Base-by-base conservation (phyloP, 2,888 invertebrate genomes). In the Vannuccia rotundouncinata region DNA sequence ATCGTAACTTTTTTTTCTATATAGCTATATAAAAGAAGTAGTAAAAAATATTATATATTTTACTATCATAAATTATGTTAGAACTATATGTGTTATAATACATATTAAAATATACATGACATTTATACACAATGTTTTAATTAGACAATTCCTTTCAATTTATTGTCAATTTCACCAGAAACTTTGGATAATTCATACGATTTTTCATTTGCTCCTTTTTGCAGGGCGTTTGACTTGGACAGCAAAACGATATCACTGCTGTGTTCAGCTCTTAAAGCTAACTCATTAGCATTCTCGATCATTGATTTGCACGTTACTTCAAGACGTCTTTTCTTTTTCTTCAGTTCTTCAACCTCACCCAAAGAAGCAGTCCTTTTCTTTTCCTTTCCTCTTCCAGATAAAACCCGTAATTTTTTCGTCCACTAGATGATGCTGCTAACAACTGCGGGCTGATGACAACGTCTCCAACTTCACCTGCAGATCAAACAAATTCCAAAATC, bases 281-380 rank as follows among this genome's bases (percentile, higher is more conserved):
- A 66, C 66, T 66, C 66, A 27, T 66, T 66, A 22, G 66, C 66
- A 66, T 66, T 66, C 66, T 66, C 25, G 66, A 66, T 13, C 66
- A 66, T 66, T 17, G 66, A 17, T 66, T 66, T 66, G 22, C 66
- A 27, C 13, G 66, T 66, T 66, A 22, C 66, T 66, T 66, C 66
- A 66, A 66, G 66, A 22, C 66, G 66, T 66, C 66, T 66, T 66
- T 66, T 13, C 66, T 66, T 66, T 66, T 66, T 66, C n/a, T 45
- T 66, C 22, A 66, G 66, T 66, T 66, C 66, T 66, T 66, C 66
- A 66, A 66, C 66, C 25, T 66, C 2, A 27, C 25, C 66, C 66
- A 66, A 66, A 66, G 66, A 66, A 22, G 66, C 22, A 66, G 25
- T 66, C 25, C 22, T 66, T 66, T 66, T 66, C 66, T 22, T 66